Evolutionary conservation across 2,888 invertebrate species (phyloP), one percentile per base, ranked within the genome.

Genomic region (Crepidodera aurea): DNA sequence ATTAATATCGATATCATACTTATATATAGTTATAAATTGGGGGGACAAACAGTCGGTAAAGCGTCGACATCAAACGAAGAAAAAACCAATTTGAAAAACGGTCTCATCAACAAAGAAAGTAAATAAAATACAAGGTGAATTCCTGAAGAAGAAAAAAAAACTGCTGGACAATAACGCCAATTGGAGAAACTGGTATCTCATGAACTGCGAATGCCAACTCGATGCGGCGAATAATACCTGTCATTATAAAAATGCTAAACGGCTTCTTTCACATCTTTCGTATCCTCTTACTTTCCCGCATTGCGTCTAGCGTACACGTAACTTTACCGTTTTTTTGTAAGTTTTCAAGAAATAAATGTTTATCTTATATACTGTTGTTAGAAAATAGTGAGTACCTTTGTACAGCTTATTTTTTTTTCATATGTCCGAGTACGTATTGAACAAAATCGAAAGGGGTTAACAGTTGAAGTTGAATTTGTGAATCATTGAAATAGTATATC

Each of bases 241-340:
- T 44, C 42, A 19, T 44, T 44, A 19, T 19, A 44, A 44, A 44
- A 44, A 44, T 44, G 42, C 42, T 44, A n/a, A 44, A 44, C 16
- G 5, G 18, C 42, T 19, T 19, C 18, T 44, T 19, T 18, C 15
- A 16, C 7, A 1, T 44, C 16, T 16, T 39, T 44, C 8, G 29
- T 29, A 22, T 22, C 2, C 29, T 44, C 19, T 44, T 44, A 44
- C n/a, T 44, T 44, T 44, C 42, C 42, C 42, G 42, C 42, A 5
- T 8, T 29, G 42, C 19, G n/a, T 10, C n/a, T n/a, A 44, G 42
- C n/a, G 8, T 6, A 19, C n/a, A 8, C n/a, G 19, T 19, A 44
- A 44, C 10, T 19, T 44, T 18, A 19, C 19, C 19, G 42, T 44
- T 44, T 44, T 19, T 19, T 16, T 44, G 12, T 3, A 7, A n/a